Evolutionary conservation across 2,888 invertebrate species (phyloP), one percentile per base, ranked within the genome.

Genomic region (Hypomecis atomaria): DNA sequence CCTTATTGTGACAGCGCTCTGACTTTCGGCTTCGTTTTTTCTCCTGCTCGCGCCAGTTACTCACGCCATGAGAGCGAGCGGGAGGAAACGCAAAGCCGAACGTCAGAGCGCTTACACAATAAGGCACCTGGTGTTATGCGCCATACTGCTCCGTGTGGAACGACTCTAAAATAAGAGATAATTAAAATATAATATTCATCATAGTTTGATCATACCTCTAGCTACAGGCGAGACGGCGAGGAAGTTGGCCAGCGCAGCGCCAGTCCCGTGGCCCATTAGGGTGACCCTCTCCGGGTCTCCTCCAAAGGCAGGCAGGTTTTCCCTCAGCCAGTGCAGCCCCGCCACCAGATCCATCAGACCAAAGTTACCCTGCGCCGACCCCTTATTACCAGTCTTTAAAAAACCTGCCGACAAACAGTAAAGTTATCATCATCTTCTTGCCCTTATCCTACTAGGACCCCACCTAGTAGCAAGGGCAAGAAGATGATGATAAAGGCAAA

Each of bases 201-300:
- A 23, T 23, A 23, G 23, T 2, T 23, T 23, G 37, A 33, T 72
- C 83, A 87, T 92, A 98, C 98, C 98, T 95, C 96, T 96, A 54
- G 98, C 97, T 76, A 98, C 98, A 23, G 99, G 99, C 43, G 99
- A 99, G 42, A 99, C 97, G 74, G 98, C 96, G 64, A 99, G 95
- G 81, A 99, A 96, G 93, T 99, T 99, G 74, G 99, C 98, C 56
- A 99, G 94, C 1, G 99, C 98, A 8, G 99, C 99, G 6, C 99
- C 99, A 37, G 98, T 98, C 37, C 98, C 98, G 86, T 99, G 99
- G 3, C 99, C 99, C 94, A 99, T 95, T 69, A 99, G 92, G 0
- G 99, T 99, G 67, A 99, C 96, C 72, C 96, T 95, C 84, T 97
- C 96, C 5, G 98, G 96, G 92, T 99, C 98, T 13, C 99, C 99